phyloP scores from a whole-genome alignment of 37 sponge, comb jelly and placozoan genomes.

The Chondrilla cf. caribensis region DNA sequence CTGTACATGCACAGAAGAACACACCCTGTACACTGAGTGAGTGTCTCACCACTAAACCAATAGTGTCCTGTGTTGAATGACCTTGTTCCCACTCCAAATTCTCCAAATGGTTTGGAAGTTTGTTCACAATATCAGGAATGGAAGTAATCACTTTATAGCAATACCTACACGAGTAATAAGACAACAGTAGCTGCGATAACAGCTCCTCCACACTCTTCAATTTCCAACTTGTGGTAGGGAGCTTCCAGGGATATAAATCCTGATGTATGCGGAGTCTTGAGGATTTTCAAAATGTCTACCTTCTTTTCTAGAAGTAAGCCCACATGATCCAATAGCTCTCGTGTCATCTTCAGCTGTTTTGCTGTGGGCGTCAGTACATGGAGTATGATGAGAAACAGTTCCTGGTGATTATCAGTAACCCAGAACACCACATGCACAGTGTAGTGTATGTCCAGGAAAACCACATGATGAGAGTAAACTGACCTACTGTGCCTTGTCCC shows the following conservation, averaged over 20 bases:
- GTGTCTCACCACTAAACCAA: too few relatives aligned
- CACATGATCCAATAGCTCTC: not conserved
- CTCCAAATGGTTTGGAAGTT: slow-evolving; percentile 51
- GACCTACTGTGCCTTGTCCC: not conserved
- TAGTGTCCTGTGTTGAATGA: not conserved
- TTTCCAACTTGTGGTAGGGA: slow-evolving; percentile 14
- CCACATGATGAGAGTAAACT: not conserved
- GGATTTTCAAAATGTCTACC: not conserved
- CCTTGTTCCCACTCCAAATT: not conserved
- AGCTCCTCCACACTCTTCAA: not conserved
- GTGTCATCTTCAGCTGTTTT: not conserved
- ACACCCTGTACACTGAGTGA: not conserved
- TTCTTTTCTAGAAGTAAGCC: slow-evolving; percentile 2
- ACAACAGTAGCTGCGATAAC: slow-evolving; percentile 1
- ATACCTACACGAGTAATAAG: slow-evolving; percentile 17
- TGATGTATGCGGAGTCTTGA: not conserved
- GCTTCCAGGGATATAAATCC: not conserved
- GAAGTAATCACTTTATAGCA: slow-evolving; percentile 34
- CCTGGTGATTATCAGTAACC: not conserved
- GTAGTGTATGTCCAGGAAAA: too few relatives aligned
- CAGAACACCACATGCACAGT: too few relatives aligned
- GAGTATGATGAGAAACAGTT: not conserved
- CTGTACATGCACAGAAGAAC: not conserved
- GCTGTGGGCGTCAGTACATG: not conserved
- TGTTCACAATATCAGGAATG: slow-evolving; percentile 30